Conservation (phyloP, 2,888 invertebrate species). For the Tenodera sinensis region DNA sequence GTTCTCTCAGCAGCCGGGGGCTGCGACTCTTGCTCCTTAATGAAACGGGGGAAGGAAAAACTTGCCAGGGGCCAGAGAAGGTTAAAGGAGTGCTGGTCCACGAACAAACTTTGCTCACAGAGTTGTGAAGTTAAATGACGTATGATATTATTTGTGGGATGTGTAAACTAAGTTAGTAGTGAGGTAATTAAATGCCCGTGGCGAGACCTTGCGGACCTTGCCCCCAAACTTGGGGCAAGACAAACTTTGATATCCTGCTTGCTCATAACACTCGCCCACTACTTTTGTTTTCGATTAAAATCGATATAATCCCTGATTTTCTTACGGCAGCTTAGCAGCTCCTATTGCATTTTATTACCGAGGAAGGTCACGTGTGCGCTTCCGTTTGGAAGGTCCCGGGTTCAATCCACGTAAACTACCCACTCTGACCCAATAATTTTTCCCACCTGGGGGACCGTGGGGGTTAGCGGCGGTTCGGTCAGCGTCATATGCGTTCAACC, state of each 20-base stretch:
- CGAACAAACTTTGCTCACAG: neutral
- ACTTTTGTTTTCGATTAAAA: neutral
- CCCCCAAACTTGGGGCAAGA: neutral
- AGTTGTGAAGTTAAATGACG: slow-evolving; percentile 2
- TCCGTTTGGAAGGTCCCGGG: too few relatives aligned
- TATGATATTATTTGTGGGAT: neutral
- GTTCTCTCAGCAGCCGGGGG: neutral
- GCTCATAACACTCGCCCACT: neutral
- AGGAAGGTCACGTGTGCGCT: too few relatives aligned
- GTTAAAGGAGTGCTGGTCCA: neutral
- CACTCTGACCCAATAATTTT: too few relatives aligned
- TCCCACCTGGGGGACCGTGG: too few relatives aligned
- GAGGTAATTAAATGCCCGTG: neutral
- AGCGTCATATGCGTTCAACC: too few relatives aligned
- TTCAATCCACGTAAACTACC: too few relatives aligned
- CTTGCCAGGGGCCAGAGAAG: neutral
- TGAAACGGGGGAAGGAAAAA: neutral
- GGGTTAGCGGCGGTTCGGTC: too few relatives aligned
- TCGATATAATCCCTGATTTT: neutral
- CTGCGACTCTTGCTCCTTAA: neutral
- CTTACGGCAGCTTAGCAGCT: neutral
- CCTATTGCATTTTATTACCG: too few relatives aligned
- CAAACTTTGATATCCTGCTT: neutral
- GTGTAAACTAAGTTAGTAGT: neutral
- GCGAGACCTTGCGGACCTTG: neutral